Evolutionary conservation across 2,113 vertebrate genomes (phyloP).

Genomic region (Vimba vimba): DNA sequence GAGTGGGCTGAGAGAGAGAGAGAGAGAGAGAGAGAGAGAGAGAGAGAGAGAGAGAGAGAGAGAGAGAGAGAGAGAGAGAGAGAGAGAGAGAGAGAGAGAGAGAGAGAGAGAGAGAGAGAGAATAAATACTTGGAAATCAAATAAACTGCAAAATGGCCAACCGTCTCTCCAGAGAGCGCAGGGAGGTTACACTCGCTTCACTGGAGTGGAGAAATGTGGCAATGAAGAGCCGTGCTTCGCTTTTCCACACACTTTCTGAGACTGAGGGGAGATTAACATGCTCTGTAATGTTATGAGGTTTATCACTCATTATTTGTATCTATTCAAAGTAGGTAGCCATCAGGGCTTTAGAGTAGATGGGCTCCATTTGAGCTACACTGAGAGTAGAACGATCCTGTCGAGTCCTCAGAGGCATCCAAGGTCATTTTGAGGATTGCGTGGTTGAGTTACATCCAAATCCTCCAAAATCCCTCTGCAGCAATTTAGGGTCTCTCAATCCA

Average conservation of each 20-base stretch:
- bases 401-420: conserved; percentile 29
- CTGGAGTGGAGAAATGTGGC: conserved; percentile 21
- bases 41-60: not conserved
- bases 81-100: not conserved
- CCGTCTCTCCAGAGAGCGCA: not conserved
- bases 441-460: conserved; percentile 16
- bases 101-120: not conserved
- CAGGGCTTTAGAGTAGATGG: not conserved
- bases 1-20: not conserved
- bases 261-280: conserved; percentile 5
- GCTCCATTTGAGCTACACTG: conserved; percentile 20
- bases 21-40: not conserved
- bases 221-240: not conserved
- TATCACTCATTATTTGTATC: conserved; percentile 35
- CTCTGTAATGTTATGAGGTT: conserved; percentile 3
- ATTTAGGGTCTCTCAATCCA: conserved; percentile 17
- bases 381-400: not conserved
- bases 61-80: not conserved
- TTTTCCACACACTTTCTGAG: conserved; percentile 15
- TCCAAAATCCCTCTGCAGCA: not conserved
- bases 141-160: conserved; percentile 22
- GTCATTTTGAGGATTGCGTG: conserved; percentile 12
- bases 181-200: conserved; percentile 21
- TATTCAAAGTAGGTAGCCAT: conserved; percentile 38
- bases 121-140: conserved; percentile 42